These are phyloP conservation scores for Stegodyphus mimosarum DNA, from an alignment of 1,140 invertebrate species.

Conservation along the genomic window DNA sequence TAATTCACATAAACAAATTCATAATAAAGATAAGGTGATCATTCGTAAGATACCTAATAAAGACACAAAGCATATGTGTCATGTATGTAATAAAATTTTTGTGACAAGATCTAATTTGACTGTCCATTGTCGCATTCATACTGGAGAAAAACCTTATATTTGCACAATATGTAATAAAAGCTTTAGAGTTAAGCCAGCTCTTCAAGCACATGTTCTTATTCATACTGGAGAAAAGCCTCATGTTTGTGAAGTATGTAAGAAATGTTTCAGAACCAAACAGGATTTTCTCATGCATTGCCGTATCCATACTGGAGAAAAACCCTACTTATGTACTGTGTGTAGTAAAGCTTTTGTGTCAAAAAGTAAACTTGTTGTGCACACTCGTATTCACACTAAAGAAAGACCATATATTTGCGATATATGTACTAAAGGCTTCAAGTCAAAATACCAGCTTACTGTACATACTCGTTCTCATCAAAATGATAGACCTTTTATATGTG, in stretches of 20 bases:
- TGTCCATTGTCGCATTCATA: neutral
- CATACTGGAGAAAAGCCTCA: constrained; percentile 14
- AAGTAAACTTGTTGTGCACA: constrained; percentile 87
- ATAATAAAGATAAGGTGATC: too few species aligned
- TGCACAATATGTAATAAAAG: neutral
- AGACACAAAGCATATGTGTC: neutral
- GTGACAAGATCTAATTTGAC: neutral
- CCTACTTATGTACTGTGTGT: constrained; percentile 72
- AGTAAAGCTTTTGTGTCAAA: constrained; percentile 36
- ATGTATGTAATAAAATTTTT: neutral
- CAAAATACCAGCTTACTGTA: constrained; percentile 91
- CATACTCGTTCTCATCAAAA: constrained; percentile 75
- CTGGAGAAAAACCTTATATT: neutral
- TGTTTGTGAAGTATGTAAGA: constrained; percentile 32
- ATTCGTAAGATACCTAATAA: too few species aligned
- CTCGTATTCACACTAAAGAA: constrained; percentile 78
- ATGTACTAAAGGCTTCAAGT: constrained; percentile 89
- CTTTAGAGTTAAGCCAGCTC: neutral
- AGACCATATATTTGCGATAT: constrained; percentile 81
- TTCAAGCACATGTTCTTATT: neutral
- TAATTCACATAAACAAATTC: too few species aligned
- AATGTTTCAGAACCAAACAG: constrained; percentile 43
- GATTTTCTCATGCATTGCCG: constrained; percentile 40
- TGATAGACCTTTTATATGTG: constrained; percentile 63
- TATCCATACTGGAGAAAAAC: constrained; percentile 71